Evolutionary conservation across 2,113 vertebrate genomes (phyloP), one percentile per base, ranked within the genome.

Genomic region (Anguilla rostrata): DNA sequence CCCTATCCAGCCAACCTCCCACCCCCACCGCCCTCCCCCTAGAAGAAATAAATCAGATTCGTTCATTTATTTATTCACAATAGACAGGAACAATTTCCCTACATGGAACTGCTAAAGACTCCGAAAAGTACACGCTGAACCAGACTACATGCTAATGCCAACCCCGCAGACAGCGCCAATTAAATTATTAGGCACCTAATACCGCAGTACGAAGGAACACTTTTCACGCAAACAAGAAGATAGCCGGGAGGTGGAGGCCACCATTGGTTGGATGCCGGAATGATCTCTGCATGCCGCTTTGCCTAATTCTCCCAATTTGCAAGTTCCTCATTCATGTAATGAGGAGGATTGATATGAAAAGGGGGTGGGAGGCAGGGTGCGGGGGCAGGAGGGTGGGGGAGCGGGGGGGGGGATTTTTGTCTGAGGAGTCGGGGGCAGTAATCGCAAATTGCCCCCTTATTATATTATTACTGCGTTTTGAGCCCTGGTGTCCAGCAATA

Each of bases 401-500:
- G n/a, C n/a, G n/a, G 15, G 82, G 43, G 22, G 15, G 53, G 39
- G 82, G 46, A 29, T 26, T 29, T 22, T 40, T 34, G 80, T 53
- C 66, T 84, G 63, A 29, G 39, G 57, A 40, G 66, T 82, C 81
- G 46, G 82, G 66, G 87, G 78, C 83, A 83, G 57, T 89, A 86
- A 86, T 89, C 87, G 63, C 87, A 90, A 88, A 90, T 89, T 86
- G 85, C 53, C 53, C 78, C 83, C 56, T 88, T 85, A 84, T 86
- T 87, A 53, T 49, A 87, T 88, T 87, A 89, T 57, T 79, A 84
- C 79, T 84, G 53, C 63, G 85, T 88, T 39, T 83, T 83, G 81
- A 82, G 84, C 82, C 83, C 56, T 56, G 22, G 78, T 46, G 40
- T 87, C 81, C 86, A 86, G 81, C 80, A 41, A n/a, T 87, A 75